Evolutionary conservation across 2,113 vertebrate species (phyloP), one percentile per base, ranked within the genome.

Genomic region (Electrona antarctica): DNA sequence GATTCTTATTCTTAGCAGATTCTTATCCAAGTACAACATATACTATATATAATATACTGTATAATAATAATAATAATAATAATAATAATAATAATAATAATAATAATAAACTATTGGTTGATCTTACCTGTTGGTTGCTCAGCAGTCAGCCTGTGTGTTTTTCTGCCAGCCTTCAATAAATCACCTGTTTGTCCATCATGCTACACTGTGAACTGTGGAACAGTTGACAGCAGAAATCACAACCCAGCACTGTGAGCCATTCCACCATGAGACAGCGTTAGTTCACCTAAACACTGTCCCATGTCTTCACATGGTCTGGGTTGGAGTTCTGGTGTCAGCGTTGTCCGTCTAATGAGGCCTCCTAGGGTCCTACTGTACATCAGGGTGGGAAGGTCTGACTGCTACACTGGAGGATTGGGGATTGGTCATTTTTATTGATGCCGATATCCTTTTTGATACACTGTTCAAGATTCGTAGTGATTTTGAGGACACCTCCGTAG

Each of bases 171-270:
- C 96, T 96, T 95, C 28, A 74, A 77, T 78, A 73, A 21, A 21
- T 49, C 70, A 74, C 55, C 73, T 21, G 21, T 21, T 21, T 21
- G 21, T 21, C 21, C 21, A 21, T 21, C 21, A 21, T 21, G 21
- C 21, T 21, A 21, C 21, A 21, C 21, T 21, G 21, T 21, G 21
- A 21, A 88, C 85, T 86, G 94, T 92, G 94, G 93, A 95, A 96
- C 92, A 96, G 96, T 21, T 85, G 91, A 98, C 95, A 98, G 93
- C 96, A 98, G 91, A 96, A 95, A 95, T 98, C 95, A 98, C 93
- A 87, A 89, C 87, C 89, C 93, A 71, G 66, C 78, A 80, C 67
- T 56, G 74, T 71, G 49, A 29, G 50, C 64, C 85, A 69, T 74
- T 66, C 79, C 78, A 87, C 94, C 96, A 95, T 87, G 88, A 83